Conservation (phyloP, 2,113 vertebrate genomes). For the Gymnarchus niloticus region DNA sequence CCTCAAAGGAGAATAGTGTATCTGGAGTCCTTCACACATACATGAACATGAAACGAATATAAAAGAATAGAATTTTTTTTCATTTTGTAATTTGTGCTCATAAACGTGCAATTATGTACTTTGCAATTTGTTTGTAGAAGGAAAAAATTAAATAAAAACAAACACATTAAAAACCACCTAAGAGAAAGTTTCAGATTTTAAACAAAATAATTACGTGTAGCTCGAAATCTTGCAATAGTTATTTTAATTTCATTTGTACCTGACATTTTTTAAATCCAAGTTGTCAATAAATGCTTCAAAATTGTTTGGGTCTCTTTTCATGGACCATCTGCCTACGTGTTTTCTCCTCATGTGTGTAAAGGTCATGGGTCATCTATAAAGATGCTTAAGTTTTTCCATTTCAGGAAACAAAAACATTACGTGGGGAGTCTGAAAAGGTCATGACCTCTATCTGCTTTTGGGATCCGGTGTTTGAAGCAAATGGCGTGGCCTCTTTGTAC, state of each 20-base stretch:
- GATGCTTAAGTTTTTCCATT: not conserved
- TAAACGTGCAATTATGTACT: not conserved
- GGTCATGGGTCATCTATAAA: not conserved
- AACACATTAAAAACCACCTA: not conserved
- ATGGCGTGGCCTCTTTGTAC: not conserved
- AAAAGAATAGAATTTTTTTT: not conserved
- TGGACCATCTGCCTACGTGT: not conserved
- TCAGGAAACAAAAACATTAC: not conserved
- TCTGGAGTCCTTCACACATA: not conserved
- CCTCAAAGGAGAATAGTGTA: not conserved
- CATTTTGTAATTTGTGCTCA: not conserved
- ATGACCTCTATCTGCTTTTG: not conserved
- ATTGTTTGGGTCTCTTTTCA: not conserved
- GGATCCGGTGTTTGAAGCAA: not conserved
- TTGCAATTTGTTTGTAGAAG: not conserved
- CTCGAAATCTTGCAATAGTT: not conserved
- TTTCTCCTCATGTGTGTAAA: not conserved
- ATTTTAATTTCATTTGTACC: not conserved
- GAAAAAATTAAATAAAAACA: too few relatives aligned
- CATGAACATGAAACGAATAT: not conserved
- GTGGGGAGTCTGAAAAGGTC: not conserved
- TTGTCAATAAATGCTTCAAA: not conserved
- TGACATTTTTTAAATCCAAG: not conserved
- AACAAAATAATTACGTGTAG: too few relatives aligned
- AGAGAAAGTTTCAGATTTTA: too few relatives aligned